phyloP scores from a whole-genome alignment of 1,140 invertebrate species.

The Lanistes nyassanus region DNA sequence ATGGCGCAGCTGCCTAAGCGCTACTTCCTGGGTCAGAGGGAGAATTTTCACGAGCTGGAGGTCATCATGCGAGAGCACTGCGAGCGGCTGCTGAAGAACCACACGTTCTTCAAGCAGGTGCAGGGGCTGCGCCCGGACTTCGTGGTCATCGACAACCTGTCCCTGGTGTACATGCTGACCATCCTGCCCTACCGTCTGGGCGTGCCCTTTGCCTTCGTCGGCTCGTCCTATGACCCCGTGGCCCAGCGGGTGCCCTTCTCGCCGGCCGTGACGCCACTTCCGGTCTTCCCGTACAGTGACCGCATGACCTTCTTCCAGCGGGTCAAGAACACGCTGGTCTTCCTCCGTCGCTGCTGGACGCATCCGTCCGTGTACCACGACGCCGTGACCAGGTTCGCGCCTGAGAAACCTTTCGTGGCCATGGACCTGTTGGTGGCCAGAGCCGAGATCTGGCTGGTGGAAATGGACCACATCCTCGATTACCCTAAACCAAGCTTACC shows the following conservation, averaged over 20 bases:
- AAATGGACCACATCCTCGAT: conserved; percentile 35
- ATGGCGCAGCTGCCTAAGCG: background rate
- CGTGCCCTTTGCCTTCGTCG: conserved; percentile 28
- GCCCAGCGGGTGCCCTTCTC: conserved; percentile 9
- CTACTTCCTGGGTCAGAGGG: conserved; percentile 13
- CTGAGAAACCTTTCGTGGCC: conserved; percentile 19
- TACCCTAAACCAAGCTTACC: conserved; percentile 34
- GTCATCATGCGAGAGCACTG: background rate
- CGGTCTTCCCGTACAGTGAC: conserved; percentile 1
- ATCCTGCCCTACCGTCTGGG: conserved; percentile 31
- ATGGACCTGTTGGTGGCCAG: conserved; percentile 16
- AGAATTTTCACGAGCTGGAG: conserved; percentile 11
- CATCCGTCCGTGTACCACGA: conserved; percentile 8
- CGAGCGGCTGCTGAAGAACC: conserved; percentile 10
- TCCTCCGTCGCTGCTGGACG: conserved; percentile 18
- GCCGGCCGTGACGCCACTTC: conserved; percentile 10
- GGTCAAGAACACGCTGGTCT: conserved; percentile 12
- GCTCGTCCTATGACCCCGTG: conserved; percentile 5
- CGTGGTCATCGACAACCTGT: conserved; percentile 20
- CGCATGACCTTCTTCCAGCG: conserved; percentile 29
- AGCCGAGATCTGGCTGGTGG: conserved; percentile 29
- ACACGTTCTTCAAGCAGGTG: conserved; percentile 9
- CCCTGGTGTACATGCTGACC: conserved; percentile 11
- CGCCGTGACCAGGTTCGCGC: conserved; percentile 13
- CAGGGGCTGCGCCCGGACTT: conserved; percentile 4